These are phyloP conservation scores for Drosophila melanica DNA, from an alignment of 1,140 invertebrate species.

Conservation along the genomic window DNA sequence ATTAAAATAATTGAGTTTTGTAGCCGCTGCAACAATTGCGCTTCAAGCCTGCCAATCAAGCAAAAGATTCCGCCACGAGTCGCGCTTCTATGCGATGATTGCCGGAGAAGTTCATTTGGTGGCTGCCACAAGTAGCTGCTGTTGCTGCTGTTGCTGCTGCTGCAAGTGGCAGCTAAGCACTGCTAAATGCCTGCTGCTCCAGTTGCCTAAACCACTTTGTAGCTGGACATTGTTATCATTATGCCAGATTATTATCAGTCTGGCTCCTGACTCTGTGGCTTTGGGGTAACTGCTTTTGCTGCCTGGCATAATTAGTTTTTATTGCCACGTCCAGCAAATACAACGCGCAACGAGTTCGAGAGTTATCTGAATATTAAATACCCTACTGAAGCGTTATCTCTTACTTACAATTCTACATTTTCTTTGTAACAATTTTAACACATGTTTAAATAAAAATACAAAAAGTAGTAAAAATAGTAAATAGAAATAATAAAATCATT, in stretches of 20 bases:
- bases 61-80: constrained; percentile 17
- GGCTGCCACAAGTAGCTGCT: constrained; percentile 24
- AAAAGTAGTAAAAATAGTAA: no score
- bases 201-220: constrained; percentile 4
- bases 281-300: constrained; percentile 5
- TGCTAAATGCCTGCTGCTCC: constrained; percentile 32
- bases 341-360: neutral
- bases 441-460: no score
- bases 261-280: constrained; percentile 5
- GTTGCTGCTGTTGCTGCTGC: constrained; percentile 5
- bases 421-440: no score
- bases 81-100: constrained; percentile 11
- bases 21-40: constrained; percentile 22
- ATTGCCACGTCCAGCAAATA: constrained; percentile 66
- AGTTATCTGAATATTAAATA: no score
- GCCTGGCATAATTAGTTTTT: constrained; percentile 74
- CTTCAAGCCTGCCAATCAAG: constrained; percentile 41
- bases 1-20: constrained; percentile 60
- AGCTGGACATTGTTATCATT: constrained; percentile 64
- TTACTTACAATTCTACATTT: no score
- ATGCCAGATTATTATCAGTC: constrained; percentile 72
- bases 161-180: constrained; percentile 24
- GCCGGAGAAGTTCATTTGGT: neutral
- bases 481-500: no score
- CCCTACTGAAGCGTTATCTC: no score